Evolutionary conservation across 2,888 invertebrate genomes (phyloP).

Genomic region (Campaea margaritaria): DNA sequence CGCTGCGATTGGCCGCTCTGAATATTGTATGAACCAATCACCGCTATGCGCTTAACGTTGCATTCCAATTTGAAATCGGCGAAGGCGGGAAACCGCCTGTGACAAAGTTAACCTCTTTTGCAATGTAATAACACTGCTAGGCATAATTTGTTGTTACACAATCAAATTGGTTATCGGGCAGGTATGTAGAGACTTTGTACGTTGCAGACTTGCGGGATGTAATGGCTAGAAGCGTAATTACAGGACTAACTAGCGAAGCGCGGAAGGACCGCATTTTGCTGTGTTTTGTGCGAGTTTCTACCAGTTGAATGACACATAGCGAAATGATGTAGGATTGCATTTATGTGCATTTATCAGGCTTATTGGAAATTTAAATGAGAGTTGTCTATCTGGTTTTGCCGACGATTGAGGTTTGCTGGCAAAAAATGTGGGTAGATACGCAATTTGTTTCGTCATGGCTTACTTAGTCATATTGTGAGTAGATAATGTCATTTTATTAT

Average conservation of each 20-base stretch:
- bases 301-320: slow-evolving; percentile 39
- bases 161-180: slow-evolving; percentile 61
- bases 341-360: slow-evolving; percentile 28
- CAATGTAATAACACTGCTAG: slow-evolving; percentile 64
- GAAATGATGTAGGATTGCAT: slow-evolving; percentile 36
- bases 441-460: slow-evolving; percentile 2
- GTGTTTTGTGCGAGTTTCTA: slow-evolving; percentile 39
- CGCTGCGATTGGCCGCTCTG: slow-evolving; percentile 80
- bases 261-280: slow-evolving; percentile 41
- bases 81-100: slow-evolving; percentile 76
- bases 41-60: slow-evolving; percentile 79
- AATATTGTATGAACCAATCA: slow-evolving; percentile 86
- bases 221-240: slow-evolving; percentile 34
- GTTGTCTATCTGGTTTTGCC: slow-evolving; percentile 27
- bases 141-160: slow-evolving; percentile 72
- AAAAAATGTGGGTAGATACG: slow-evolving; percentile 25
- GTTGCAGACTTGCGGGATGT: slow-evolving; percentile 35
- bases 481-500: too few species aligned
- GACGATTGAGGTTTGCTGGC: slow-evolving; percentile 34
- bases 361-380: slow-evolving; percentile 32
- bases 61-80: slow-evolving; percentile 83
- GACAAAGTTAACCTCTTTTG: slow-evolving; percentile 73
- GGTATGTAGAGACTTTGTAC: slow-evolving; percentile 48
- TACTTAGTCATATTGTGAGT: neutral
- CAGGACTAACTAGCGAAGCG: slow-evolving; percentile 32